Conservation (phyloP, 2,888 invertebrate species). For the Stenichneumon culpator region DNA sequence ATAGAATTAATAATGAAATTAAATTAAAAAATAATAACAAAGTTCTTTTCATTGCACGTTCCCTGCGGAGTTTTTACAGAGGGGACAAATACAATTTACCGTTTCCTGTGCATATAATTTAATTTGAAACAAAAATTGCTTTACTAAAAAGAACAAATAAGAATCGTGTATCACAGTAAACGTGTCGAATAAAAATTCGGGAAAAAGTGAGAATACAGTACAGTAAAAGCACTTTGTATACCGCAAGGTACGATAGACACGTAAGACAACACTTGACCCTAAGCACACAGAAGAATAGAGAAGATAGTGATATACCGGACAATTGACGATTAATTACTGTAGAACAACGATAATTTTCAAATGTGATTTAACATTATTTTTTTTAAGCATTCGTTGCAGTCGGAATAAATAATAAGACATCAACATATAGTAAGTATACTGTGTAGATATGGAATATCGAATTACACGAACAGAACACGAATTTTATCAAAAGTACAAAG, state of each 20-base stretch:
- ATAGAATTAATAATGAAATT: background rate
- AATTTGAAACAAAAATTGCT: background rate
- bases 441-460: conserved; percentile 41
- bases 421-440: conserved; percentile 63
- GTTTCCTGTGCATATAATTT: conserved; percentile 10
- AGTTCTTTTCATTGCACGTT: background rate
- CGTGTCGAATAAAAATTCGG: background rate
- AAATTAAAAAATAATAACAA: background rate
- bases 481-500: conserved; percentile 38
- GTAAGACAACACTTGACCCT: background rate
- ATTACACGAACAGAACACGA: conserved; percentile 66
- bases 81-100: background rate
- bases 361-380: background rate
- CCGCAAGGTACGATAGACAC: conserved; percentile 8
- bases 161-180: conserved; percentile 4
- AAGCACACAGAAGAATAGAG: conserved; percentile 1
- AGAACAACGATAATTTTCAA: background rate
- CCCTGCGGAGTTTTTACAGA: background rate
- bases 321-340: background rate
- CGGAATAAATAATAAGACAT: conserved; percentile 58
- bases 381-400: conserved; percentile 36
- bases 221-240: conserved; percentile 23
- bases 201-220: conserved; percentile 10
- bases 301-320: background rate
- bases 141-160: background rate